phyloP scores from a whole-genome alignment of 2,888 invertebrate species.

The Nephrotoma appendiculata region DNA sequence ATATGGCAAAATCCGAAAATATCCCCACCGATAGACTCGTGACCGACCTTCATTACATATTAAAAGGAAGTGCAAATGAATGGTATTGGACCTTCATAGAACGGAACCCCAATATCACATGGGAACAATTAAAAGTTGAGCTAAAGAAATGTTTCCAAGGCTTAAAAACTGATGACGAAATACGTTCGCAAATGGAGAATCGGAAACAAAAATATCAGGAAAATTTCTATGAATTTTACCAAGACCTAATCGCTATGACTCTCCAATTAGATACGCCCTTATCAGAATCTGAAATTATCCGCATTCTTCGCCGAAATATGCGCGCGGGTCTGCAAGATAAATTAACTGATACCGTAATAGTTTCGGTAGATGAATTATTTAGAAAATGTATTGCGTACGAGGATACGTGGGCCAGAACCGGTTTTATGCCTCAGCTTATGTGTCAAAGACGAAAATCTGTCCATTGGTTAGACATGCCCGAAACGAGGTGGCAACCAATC shows the following conservation, averaged over 20 bases:
- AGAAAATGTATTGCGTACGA: background rate
- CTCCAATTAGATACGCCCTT: too few relatives aligned
- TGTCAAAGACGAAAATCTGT: too few relatives aligned
- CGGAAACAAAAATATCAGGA: background rate
- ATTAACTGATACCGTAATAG: background rate
- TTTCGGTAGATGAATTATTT: background rate
- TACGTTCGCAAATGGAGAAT: too few relatives aligned
- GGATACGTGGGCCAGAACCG: background rate
- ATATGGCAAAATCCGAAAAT: background rate
- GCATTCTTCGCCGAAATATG: background rate
- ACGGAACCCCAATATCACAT: background rate
- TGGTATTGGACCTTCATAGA: background rate
- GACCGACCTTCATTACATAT: background rate
- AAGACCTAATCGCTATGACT: too few relatives aligned
- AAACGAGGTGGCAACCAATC: too few relatives aligned
- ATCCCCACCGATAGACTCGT: background rate
- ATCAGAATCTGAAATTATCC: background rate
- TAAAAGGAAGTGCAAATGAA: background rate
- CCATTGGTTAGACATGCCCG: too few relatives aligned
- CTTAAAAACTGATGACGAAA: too few relatives aligned
- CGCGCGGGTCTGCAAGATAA: background rate
- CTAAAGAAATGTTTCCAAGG: too few relatives aligned
- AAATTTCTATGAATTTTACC: background rate
- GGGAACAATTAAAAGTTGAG: too few relatives aligned
- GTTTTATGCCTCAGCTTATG: background rate